Evolutionary conservation across 2,113 vertebrate species (phyloP), one percentile per base, ranked within the genome.

Genomic region (Lepus timidus): DNA sequence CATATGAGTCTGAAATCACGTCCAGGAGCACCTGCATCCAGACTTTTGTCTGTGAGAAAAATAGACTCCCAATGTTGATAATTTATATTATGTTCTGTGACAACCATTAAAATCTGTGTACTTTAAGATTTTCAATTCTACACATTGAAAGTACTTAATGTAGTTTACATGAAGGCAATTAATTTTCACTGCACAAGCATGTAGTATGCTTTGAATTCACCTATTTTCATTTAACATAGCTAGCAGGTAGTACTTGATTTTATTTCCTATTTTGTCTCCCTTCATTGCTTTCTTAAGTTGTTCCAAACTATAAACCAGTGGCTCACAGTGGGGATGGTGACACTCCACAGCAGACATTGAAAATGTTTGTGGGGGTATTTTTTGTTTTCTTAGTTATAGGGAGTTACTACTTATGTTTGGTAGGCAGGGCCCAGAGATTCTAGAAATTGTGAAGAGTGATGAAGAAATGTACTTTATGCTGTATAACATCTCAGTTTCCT

Each of bases 171-270:
- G n/a, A 78, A 78, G 68, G 70, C 19, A n/a, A 71, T 14, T 64
- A 4, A n/a, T 51, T 74, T 86, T 64, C 31, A 55, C 4, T 33
- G 16, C 0, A 29, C 5, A 93, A 14, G 31, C 9, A 19, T 3
- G 6, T 17, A 31, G 20, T 52, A 55, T 20, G 9, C 55, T 85
- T 91, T 94, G 61, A 1, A 58, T 88, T 10, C 17, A 33, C 62
- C 85, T 91, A 52, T 84, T 80, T 80, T 23, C n/a, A 71, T 88
- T 80, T 14, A 31, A 3, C 33, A 85, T 90, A 88, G 61, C 19
- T 61, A 58, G 6, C 51, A 71, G 20, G 58, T 84, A 73, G 52
- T 33, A 29, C 14, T 85, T 90, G 8, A 27, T 71, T 65, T 87
- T 76, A 27, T 88, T 65, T 27, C 29, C 23, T 9, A 49, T 29